phyloP scores from a whole-genome alignment of 2,888 invertebrate genomes.

The Trachelus iudaicus region DNA sequence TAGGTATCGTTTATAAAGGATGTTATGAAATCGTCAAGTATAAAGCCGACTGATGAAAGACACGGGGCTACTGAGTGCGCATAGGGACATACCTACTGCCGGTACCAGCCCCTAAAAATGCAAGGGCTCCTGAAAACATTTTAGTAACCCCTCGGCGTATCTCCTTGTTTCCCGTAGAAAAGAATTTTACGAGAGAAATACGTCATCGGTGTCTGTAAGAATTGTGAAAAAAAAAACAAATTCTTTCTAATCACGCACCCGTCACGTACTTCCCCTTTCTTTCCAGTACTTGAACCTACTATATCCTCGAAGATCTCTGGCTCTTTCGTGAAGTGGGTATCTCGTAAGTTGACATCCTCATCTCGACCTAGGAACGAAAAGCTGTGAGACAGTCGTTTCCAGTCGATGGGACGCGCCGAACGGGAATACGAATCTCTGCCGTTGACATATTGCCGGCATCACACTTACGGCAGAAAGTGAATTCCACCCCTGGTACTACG shows the following conservation, averaged over 20 bases:
- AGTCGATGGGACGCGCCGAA: slow-evolving; percentile 47
- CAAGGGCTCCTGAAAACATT: neutral
- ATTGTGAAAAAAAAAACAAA: too few relatives aligned
- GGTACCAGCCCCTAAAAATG: too few relatives aligned
- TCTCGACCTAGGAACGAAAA: neutral
- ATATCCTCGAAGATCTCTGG: too few relatives aligned
- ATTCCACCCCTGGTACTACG: slow-evolving; percentile 29
- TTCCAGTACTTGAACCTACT: too few relatives aligned
- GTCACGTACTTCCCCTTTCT: too few relatives aligned
- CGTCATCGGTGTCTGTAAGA: neutral
- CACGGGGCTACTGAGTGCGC: slow-evolving; percentile 24
- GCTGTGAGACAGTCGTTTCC: slow-evolving; percentile 37
- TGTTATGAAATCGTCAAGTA: slow-evolving; percentile 53
- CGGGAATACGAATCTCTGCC: slow-evolving; percentile 53
- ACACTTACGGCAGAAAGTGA: slow-evolving; percentile 49
- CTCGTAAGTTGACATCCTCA: too few relatives aligned
- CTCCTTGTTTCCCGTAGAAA: slow-evolving; percentile 10
- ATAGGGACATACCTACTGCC: slow-evolving; percentile 15
- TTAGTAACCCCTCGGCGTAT: too few relatives aligned
- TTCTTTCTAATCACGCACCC: too few relatives aligned
- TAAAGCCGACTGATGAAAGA: slow-evolving; percentile 38
- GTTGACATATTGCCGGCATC: slow-evolving; percentile 60
- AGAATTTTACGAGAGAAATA: slow-evolving; percentile 34
- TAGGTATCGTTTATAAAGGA: slow-evolving; percentile 41
- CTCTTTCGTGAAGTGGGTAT: too few relatives aligned